phyloP scores from a whole-genome alignment of 2,113 vertebrate genomes.

The Calyptommatus sinebrachiatus region DNA sequence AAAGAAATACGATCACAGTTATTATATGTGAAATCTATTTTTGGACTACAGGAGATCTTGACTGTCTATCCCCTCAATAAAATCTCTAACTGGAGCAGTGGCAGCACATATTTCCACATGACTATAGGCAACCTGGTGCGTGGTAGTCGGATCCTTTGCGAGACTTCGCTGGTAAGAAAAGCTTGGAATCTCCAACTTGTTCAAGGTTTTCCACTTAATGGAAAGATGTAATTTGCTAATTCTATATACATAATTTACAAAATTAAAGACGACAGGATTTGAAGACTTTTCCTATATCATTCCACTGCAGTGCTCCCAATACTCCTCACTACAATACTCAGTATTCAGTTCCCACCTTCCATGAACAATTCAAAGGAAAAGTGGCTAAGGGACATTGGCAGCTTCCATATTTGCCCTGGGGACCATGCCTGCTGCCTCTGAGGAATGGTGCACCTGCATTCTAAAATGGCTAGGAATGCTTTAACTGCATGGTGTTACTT shows the following conservation, averaged over 20 bases:
- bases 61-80: conserved; percentile 85
- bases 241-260: background rate
- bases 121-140: conserved; percentile 85
- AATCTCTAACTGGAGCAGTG: conserved; percentile 95
- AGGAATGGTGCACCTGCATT: too few species aligned
- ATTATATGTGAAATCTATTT: conserved; percentile 6
- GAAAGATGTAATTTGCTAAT: background rate
- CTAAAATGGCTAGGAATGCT: too few species aligned
- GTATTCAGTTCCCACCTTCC: too few species aligned
- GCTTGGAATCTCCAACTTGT: background rate
- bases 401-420: too few species aligned
- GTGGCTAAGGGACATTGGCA: too few species aligned
- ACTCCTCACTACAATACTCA: too few species aligned
- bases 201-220: background rate
- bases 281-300: too few species aligned
- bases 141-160: conserved; percentile 89
- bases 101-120: conserved; percentile 98
- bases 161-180: conserved; percentile 91
- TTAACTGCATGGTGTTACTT: too few species aligned
- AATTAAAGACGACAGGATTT: too few species aligned
- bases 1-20: background rate
- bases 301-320: too few species aligned
- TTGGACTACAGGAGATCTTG: conserved; percentile 79
- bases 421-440: too few species aligned
- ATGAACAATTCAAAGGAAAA: too few species aligned